Base-by-base conservation (phyloP, 1,140 invertebrate genomes). In the Ips nitidus region DNA sequence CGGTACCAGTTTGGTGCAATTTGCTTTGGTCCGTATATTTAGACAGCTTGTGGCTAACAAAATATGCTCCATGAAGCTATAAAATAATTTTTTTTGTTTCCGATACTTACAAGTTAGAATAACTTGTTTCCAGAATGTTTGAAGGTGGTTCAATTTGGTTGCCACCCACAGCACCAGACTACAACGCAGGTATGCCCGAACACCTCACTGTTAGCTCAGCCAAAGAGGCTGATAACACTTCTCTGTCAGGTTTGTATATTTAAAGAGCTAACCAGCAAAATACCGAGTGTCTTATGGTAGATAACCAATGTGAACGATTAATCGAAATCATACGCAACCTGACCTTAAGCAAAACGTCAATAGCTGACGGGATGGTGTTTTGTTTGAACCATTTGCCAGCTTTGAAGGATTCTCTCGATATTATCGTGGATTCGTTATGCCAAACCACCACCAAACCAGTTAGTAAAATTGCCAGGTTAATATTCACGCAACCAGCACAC, bases 371-470 rank as follows among this genome's bases (percentile, higher is more conserved):
- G 0, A 99, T 99, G 97, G 90, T 98, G 37, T 99, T 97, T 86
- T 99, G 96, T 82, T 90, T 99, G 69, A 95, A 99, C 78, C 96
- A 99, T 83, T 91, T 93, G 2, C 94, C 98, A 81, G 93, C 94
- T 53, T 91, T 93, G n/a, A 91, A 95, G 77, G 97, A 99, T 84
- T 94, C 98, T 68, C 90, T 95, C 52, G 90, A 94, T 72, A 94
- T 94, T 78, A 89, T 99, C 68, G 83, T 86, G 5, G 93, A 96
- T 76, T 90, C 93, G 0, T 82, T 98, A 41, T 87, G 88, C n/a
- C 93, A 91, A 76, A 75, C 86, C 5, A 84, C 87, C 77, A 98
- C 88, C 76, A 97, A 90, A 60, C 85, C 94, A 1, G 87, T 89
- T 56, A 95, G 96, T 81, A 97, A 97, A 86, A 90, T 98, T 75